A percentile compares a stretch with the other conserved stretches of the same genome.
These are phyloP conservation scores for Marisa cornuarietis DNA, from an alignment of 1,140 invertebrate species.

Conservation along the genomic window DNA sequence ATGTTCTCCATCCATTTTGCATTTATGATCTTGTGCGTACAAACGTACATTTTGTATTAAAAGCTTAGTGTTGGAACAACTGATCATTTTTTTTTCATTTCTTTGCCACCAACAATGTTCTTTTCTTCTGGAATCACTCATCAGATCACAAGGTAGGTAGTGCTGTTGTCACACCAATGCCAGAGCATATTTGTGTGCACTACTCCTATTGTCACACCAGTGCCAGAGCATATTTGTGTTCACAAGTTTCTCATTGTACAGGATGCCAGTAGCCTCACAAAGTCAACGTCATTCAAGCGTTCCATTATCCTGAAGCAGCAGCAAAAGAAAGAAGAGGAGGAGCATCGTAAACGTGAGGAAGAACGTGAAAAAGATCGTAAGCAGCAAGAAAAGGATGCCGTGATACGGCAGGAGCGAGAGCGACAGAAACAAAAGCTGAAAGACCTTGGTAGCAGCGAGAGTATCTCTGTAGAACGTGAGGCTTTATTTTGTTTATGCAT, in stretches of 20 bases:
- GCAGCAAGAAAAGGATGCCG: constrained; percentile 57
- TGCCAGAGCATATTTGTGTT: background rate
- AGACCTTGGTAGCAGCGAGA: constrained; percentile 52
- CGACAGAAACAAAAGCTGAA: constrained; percentile 57
- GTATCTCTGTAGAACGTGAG: constrained; percentile 52
- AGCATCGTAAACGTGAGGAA: constrained; percentile 41
- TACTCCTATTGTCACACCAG: no score
- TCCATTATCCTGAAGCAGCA: constrained; percentile 43
- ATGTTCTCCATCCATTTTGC: no score
- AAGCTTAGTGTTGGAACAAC: no score
- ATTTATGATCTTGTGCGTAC: no score
- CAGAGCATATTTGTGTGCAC: background rate
- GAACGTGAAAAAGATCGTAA: constrained; percentile 56
- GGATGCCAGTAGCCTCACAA: constrained; percentile 40
- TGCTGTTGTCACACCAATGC: no score
- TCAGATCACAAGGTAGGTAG: no score
- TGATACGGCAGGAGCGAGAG: constrained; percentile 57
- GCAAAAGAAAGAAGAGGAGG: constrained; percentile 51
- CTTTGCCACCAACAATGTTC: no score
- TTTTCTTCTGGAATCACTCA: no score
- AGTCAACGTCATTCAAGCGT: constrained; percentile 37
- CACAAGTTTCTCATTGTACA: constrained; percentile 24
- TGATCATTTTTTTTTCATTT: no score
- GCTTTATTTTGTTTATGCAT: constrained; percentile 2
- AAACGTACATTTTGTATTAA: no score